Evolutionary conservation across 2,797 vertebrate species (phyloP).

Genomic region (Pseudochromis fuscus): DNA sequence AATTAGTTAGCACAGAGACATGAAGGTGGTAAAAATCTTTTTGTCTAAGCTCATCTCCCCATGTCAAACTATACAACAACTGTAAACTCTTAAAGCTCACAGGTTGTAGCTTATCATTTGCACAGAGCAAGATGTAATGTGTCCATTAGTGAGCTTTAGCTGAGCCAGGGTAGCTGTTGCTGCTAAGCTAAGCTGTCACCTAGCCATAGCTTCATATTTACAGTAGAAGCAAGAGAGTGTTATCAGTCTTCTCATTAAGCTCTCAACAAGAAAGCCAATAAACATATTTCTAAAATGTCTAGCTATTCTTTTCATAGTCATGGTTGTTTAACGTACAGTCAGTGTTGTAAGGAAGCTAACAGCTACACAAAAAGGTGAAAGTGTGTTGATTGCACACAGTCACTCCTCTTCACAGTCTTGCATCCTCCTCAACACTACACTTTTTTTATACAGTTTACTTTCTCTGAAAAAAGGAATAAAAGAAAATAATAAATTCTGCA

Average conservation of each 20-base stretch:
- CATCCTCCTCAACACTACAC: background rate
- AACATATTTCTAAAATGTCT: background rate
- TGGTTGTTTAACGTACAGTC: background rate
- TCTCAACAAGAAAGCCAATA: background rate
- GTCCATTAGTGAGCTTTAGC: background rate
- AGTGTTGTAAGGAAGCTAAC: background rate
- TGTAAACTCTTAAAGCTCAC: background rate
- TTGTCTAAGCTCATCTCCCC: background rate
- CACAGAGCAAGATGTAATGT: background rate
- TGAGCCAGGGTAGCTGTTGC: background rate
- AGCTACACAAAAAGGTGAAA: background rate
- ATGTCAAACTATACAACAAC: background rate
- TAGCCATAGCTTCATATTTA: background rate
- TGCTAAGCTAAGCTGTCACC: constrained; percentile 12
- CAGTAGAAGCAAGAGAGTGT: background rate
- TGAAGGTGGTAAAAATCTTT: background rate
- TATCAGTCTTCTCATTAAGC: accelerated
- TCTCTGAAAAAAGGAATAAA: background rate
- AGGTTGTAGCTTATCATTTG: background rate
- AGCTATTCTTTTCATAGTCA: background rate
- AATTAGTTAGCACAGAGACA: background rate
- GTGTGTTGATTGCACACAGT: background rate
- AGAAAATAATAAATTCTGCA: background rate
- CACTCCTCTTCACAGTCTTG: background rate
- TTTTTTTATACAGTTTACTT: background rate